Conservation (phyloP, 1,140 invertebrate genomes). For the Drosophila subpulchrella region DNA sequence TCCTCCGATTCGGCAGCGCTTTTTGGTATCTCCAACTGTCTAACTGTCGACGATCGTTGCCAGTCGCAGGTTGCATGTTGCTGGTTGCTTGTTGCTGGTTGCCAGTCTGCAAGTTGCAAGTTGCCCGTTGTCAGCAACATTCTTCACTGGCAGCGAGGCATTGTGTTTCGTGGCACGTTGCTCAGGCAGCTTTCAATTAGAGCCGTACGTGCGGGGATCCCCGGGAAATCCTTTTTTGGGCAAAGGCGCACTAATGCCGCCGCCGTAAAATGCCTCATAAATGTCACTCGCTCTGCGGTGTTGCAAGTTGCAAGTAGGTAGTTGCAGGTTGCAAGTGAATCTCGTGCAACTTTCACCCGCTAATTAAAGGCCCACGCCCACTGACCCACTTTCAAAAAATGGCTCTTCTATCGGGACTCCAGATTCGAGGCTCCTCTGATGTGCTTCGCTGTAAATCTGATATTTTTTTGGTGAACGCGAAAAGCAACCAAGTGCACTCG, state of each 20-base stretch:
- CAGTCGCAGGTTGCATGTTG: constrained; percentile 21
- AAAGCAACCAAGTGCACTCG: neutral
- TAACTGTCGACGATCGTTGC: constrained; percentile 67
- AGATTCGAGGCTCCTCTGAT: constrained; percentile 12
- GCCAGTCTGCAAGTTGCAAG: constrained; percentile 5
- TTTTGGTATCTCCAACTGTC: constrained; percentile 52
- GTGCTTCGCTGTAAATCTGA: constrained; percentile 41
- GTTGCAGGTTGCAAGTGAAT: constrained; percentile 46
- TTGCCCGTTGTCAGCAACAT: constrained; percentile 52
- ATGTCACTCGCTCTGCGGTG: constrained; percentile 60
- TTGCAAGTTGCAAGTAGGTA: constrained; percentile 8
- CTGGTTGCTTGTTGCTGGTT: constrained; percentile 4
- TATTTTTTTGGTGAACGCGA: constrained; percentile 12
- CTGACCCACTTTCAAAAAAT: constrained; percentile 51
- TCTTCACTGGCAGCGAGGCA: constrained; percentile 56
- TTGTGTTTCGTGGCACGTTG: constrained; percentile 62
- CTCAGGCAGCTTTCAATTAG: constrained; percentile 64
- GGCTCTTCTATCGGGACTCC: constrained; percentile 1
- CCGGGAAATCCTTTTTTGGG: constrained; percentile 65
- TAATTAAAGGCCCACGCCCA: constrained; percentile 74
- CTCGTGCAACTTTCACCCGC: constrained; percentile 71
- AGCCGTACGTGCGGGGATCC: constrained; percentile 62
- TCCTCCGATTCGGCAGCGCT: constrained; percentile 39
- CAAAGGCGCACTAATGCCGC: neutral
- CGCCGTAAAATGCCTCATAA: constrained; percentile 62